Base-by-base conservation (phyloP, 1,140 invertebrate genomes). In the Papilio xuthus region DNA sequence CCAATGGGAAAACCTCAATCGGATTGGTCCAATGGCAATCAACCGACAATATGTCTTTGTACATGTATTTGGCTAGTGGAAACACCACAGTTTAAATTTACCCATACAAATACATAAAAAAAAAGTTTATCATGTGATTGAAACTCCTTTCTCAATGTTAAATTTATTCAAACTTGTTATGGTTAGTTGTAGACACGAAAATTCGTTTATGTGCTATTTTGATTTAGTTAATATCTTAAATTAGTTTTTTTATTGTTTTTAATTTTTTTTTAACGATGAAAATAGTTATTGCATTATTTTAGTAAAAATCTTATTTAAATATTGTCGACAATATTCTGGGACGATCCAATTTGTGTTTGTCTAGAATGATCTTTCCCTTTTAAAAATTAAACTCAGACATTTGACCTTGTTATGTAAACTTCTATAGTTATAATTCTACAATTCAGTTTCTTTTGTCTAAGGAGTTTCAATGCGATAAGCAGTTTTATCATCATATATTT, bases 71-170 rank as follows among this genome's bases (percentile, higher is more conserved):
- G 50, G 2, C 4, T 53, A 20, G 50, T 53, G n/a, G 50, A 53
- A 53, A 53, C 50, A 20, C 32, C n/a, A 20, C 42, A 13, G 18
- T 53, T 84, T 84, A 85, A 50, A 82, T 79, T 79, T 82, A 82
- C 2, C 13, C 78, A 83, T 76, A 83, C 86, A 81, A 83, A 87
- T 86, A 86, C 85, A 86, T 89, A 85, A 85, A 86, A 85, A 80
- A 69, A 47, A 83, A 60, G 80, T 80, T 84, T 78, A 78, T 80
- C 71, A 82, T 85, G 80, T 83, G 80, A 83, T 89, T 85, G 86
- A 84, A 87, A 86, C 85, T 85, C 84, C 82, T 79, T 78, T 67
- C 42, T 47, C 13, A 32, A 6, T 37, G 0, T 37, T 37, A n/a
- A n/a, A n/a, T n/a, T n/a, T n/a, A n/a, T n/a, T n/a, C n/a, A n/a